Percentiles rank a stretch among this genome's conserved stretches.
Conservation (phyloP, 2,113 vertebrate species). For the Osmerus eperlanus region DNA sequence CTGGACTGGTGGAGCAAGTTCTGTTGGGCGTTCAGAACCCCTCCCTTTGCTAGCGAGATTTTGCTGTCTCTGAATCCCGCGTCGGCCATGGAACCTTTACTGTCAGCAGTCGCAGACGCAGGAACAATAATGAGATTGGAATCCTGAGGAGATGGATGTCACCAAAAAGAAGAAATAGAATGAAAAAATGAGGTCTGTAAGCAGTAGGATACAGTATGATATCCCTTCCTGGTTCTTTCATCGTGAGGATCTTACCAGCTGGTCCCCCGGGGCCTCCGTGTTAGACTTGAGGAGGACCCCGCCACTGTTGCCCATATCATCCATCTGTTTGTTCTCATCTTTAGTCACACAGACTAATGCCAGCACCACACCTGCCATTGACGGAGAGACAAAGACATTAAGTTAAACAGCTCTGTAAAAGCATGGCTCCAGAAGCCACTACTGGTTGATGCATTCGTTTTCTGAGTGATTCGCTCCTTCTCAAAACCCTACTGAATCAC, state of each 20-base stretch:
- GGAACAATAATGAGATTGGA: conserved; percentile 30
- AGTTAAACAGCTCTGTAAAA: background rate
- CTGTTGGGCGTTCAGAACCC: background rate
- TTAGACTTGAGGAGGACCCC: conserved; percentile 88
- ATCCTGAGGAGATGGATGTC: conserved; percentile 42
- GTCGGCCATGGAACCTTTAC: conserved; percentile 10
- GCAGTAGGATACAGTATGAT: background rate
- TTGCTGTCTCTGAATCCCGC: conserved; percentile 1
- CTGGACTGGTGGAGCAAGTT: background rate
- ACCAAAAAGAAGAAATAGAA: background rate
- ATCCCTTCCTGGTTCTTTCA: background rate
- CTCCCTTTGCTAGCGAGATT: conserved; percentile 22
- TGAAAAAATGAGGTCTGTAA: background rate
- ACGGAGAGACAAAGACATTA: background rate
- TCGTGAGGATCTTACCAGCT: conserved; percentile 69
- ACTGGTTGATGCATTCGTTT: too few relatives aligned
- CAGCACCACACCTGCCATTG: conserved; percentile 67
- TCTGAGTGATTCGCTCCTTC: too few relatives aligned
- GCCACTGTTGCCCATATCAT: conserved; percentile 70
- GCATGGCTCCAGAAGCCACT: too few relatives aligned
- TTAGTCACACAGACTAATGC: conserved; percentile 65
- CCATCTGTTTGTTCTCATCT: conserved; percentile 46
- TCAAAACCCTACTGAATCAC: too few relatives aligned
- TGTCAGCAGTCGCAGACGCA: fast-evolving
- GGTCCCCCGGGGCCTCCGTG: conserved; percentile 86